These are phyloP conservation scores for Machimus rusticus DNA, from an alignment of 2,888 invertebrate species.

Conservation along the genomic window DNA sequence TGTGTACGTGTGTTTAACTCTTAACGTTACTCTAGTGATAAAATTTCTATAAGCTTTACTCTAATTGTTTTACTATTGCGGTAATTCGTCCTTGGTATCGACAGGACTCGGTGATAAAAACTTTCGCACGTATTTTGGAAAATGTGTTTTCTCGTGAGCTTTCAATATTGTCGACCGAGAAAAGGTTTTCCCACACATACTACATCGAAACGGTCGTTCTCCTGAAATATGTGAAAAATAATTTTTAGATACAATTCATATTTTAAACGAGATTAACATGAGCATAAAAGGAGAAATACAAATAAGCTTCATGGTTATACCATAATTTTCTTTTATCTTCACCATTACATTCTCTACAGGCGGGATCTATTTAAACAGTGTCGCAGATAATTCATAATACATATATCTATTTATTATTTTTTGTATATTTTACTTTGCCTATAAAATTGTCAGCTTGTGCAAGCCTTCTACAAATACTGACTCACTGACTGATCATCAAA, in stretches of 20 bases:
- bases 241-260: background rate
- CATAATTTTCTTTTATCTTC: background rate
- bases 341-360: background rate
- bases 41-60: conserved; percentile 25
- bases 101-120: conserved; percentile 87
- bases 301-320: background rate
- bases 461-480: too few relatives aligned
- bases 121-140: conserved; percentile 89
- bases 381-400: too few relatives aligned
- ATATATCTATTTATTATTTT: too few relatives aligned
- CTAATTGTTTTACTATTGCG: conserved; percentile 68
- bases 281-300: background rate
- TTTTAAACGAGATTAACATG: background rate
- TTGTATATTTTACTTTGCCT: too few relatives aligned
- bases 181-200: conserved; percentile 89
- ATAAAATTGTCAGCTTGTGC: too few relatives aligned
- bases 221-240: conserved; percentile 63
- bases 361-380: too few relatives aligned
- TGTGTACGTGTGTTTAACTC: conserved; percentile 34
- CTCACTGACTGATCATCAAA: too few relatives aligned
- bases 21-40: conserved; percentile 6
- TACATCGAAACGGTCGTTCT: conserved; percentile 88
- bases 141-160: conserved; percentile 92
- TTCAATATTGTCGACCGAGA: conserved; percentile 89
- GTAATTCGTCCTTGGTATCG: conserved; percentile 82